Evolutionary conservation across 2,888 invertebrate genomes (phyloP), one percentile per base, ranked within the genome.

Genomic region (Ochropacha duplaris): DNA sequence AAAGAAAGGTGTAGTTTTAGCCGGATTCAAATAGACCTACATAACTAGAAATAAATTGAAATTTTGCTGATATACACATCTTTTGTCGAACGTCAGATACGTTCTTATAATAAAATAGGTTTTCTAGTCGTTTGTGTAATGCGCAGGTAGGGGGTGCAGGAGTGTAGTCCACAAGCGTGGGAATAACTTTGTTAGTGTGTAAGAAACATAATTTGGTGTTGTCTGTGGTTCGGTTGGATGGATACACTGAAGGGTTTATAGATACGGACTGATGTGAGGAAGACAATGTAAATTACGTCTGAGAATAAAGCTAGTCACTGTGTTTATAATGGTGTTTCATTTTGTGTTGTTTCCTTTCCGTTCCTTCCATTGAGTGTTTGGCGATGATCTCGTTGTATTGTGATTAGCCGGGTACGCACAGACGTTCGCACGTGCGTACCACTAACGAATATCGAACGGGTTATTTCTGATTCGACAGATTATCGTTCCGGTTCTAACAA

Each of bases 271-370:
- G 44, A 44, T 19, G 66, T 68, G 66, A 61, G 63, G 64, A 61
- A 72, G 76, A 78, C 72, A 74, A 72, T 74, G 73, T 82, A 64
- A n/a, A 59, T 65, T 67, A 69, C 81, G 86, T 91, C 89, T 83
- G 86, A 81, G 79, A 90, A 90, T 91, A 92, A 92, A 91, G 83
- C 92, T 92, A 92, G 92, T 92, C 90, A 92, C 31, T 16, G 91
- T 92, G 92, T 91, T 89, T 87, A 81, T 57, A 78, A 67, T 73
- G 55, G 60, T 67, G 76, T 88, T 88, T 88, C 69, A 83, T 85
- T 84, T 66, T 55, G 22, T n/a, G 49, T 24, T 9, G 19, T 49
- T 50, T 22, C n/a, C 1, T 24, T 24, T 24, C 12, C 22, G 14
- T n/a, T 24, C 12, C n/a, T 6, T 49, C 22, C 19, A 19, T 22